These are phyloP conservation scores for Oncorhynchus clarkii DNA, from an alignment of 2,113 vertebrate species.

Conservation along the genomic window DNA sequence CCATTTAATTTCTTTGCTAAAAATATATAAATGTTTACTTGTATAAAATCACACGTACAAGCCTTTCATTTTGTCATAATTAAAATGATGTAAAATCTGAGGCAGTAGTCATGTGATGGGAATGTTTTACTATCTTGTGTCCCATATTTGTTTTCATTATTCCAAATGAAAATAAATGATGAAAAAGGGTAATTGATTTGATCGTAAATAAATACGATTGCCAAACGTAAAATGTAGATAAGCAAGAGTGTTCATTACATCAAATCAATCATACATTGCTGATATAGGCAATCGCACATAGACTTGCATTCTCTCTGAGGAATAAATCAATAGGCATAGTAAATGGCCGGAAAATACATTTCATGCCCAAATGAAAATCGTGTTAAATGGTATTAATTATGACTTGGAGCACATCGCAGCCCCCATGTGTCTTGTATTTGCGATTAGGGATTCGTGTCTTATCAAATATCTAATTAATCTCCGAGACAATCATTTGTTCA, in stretches of 20 bases:
- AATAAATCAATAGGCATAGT: conserved; percentile 83
- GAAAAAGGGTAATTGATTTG: not conserved
- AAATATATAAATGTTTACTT: conserved; percentile 99
- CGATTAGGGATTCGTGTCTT: conserved; percentile 99
- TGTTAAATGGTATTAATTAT: conserved; percentile 99
- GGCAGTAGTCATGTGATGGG: conserved; percentile 62
- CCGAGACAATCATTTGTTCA: conserved; percentile 99
- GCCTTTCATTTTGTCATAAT: conserved; percentile 98
- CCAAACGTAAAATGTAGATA: conserved; percentile 12
- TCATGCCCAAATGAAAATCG: conserved; percentile 99
- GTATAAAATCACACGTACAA: conserved; percentile 97
- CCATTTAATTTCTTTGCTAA: conserved; percentile 89
- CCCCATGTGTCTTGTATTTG: conserved; percentile 98
- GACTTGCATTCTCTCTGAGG: conserved; percentile 73
- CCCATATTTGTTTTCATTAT: conserved; percentile 18
- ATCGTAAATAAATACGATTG: not conserved
- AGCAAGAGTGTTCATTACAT: conserved; percentile 11
- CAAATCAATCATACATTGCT: conserved; percentile 43
- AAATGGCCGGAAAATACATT: conserved; percentile 97
- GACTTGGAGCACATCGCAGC: conserved; percentile 95
- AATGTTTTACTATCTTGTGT: conserved; percentile 33
- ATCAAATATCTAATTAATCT: conserved; percentile 99
- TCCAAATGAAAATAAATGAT: conserved; percentile 4
- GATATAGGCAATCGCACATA: conserved; percentile 43
- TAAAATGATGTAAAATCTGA: conserved; percentile 87